Percentiles rank a stretch among this genome's conserved stretches.
Conservation (phyloP, 1,140 invertebrate genomes). For the Probaryconus sp. region DNA sequence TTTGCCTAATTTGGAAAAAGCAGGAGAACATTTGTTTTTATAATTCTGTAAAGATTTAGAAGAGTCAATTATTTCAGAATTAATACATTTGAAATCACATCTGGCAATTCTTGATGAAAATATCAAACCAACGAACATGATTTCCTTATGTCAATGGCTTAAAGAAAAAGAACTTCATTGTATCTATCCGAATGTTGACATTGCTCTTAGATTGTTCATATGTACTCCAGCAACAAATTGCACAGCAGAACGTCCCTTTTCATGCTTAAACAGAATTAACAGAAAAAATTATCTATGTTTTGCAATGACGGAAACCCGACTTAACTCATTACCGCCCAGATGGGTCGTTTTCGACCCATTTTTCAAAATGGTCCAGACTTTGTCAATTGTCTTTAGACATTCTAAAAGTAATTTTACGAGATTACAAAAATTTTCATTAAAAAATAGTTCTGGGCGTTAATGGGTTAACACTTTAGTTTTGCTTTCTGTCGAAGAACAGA, state of each 20-base stretch:
- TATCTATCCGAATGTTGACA: conserved; percentile 47
- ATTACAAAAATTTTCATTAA: too few species aligned
- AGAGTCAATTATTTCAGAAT: conserved; percentile 11
- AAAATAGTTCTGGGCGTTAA: too few species aligned
- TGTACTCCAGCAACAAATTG: conserved; percentile 35
- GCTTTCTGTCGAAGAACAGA: conserved; percentile 17
- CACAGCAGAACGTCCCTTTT: conserved; percentile 47
- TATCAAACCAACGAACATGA: conserved; percentile 12
- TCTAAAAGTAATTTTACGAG: too few species aligned
- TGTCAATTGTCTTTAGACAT: too few species aligned
- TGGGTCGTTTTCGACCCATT: too few species aligned
- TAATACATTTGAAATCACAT: conserved; percentile 34
- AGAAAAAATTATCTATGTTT: conserved; percentile 52
- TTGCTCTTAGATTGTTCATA: conserved; percentile 43
- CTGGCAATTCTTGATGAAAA: conserved; percentile 9
- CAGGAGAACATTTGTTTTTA: conserved; percentile 8
- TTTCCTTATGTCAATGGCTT: conserved; percentile 22
- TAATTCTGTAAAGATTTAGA: conserved; percentile 14
- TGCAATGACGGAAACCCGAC: conserved; percentile 14
- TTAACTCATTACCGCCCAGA: too few species aligned
- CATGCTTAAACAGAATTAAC: conserved; percentile 39
- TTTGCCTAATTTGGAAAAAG: conserved; percentile 24
- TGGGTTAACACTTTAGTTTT: too few species aligned
- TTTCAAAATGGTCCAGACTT: too few species aligned
- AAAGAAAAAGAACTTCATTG: conserved; percentile 1